A percentile compares a stretch with the other conserved stretches of the same genome.
These are phyloP conservation scores for Drosophila baimaii DNA, from an alignment of 1,140 invertebrate species.

Conservation along the genomic window DNA sequence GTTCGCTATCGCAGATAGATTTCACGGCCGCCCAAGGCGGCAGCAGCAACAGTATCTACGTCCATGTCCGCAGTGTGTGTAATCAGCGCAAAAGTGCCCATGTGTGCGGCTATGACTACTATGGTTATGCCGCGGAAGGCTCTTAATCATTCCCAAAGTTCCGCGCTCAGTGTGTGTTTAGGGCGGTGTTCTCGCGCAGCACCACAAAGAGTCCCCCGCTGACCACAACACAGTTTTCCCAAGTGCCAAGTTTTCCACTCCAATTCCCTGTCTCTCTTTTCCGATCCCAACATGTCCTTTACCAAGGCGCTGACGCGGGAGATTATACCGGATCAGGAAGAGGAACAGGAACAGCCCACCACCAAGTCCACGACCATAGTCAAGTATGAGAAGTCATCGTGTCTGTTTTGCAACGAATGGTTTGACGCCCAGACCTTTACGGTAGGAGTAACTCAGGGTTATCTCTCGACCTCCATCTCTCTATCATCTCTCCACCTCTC, in stretches of 20 bases:
- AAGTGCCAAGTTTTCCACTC: not conserved
- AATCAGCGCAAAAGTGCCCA: constrained; percentile 9
- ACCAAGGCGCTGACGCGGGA: constrained; percentile 18
- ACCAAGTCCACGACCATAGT: constrained; percentile 77
- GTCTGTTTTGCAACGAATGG: constrained; percentile 87
- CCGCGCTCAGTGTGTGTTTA: constrained; percentile 61
- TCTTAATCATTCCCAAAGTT: constrained; percentile 63
- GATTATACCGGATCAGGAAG: constrained; percentile 13
- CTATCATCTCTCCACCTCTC: no score
- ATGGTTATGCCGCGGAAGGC: constrained; percentile 20
- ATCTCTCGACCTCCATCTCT: no score
- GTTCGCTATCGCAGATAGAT: constrained; percentile 36
- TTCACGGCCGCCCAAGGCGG: constrained; percentile 23
- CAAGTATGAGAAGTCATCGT: constrained; percentile 85
- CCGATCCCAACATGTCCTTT: constrained; percentile 47
- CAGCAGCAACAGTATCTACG: constrained; percentile 18
- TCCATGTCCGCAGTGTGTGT: constrained; percentile 11
- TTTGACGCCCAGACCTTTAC: constrained; percentile 86
- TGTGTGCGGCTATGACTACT: constrained; percentile 23
- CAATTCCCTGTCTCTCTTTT: no score
- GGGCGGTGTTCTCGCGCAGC: constrained; percentile 48
- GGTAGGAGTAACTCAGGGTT: constrained; percentile 78
- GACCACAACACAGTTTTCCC: not conserved
- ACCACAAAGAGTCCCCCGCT: constrained; percentile 1
- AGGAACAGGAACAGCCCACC: constrained; percentile 12